These are phyloP conservation scores for Xestia ashworthii DNA, from an alignment of 2,888 invertebrate species.

Conservation along the genomic window DNA sequence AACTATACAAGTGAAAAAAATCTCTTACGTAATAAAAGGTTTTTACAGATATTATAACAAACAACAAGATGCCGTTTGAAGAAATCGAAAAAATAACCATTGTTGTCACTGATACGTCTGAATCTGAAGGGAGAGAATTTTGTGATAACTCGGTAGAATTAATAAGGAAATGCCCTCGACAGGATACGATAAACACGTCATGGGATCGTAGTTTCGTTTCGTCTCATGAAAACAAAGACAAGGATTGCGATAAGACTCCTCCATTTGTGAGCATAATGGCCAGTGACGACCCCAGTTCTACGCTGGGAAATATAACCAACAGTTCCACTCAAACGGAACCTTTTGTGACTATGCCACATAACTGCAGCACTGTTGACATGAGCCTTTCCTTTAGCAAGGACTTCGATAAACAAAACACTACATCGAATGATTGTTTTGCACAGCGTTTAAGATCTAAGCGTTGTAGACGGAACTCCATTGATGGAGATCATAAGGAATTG, in stretches of 20 bases:
- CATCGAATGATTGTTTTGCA: constrained; percentile 77
- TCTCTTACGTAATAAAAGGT: constrained; percentile 17
- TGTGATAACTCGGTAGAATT: constrained; percentile 80
- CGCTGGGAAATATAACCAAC: constrained; percentile 67
- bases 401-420: constrained; percentile 74
- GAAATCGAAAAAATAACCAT: constrained; percentile 56
- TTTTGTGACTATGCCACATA: constrained; percentile 68
- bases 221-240: constrained; percentile 73
- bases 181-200: constrained; percentile 77
- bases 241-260: constrained; percentile 75
- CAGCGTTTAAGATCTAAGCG: constrained; percentile 77
- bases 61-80: constrained; percentile 66
- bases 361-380: constrained; percentile 75
- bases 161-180: constrained; percentile 79
- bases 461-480: constrained; percentile 77
- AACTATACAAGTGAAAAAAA: not conserved
- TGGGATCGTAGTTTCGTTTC: constrained; percentile 80
- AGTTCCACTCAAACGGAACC: constrained; percentile 82
- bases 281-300: constrained; percentile 74
- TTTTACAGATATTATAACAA: constrained; percentile 16
- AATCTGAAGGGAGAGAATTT: constrained; percentile 69
- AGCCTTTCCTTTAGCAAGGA: constrained; percentile 81
- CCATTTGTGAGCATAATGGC: constrained; percentile 81
- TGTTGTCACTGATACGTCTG: constrained; percentile 68
- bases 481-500: constrained; percentile 72